phyloP scores from a whole-genome alignment of 1,140 invertebrate species.

The Trissolcus basalis region DNA sequence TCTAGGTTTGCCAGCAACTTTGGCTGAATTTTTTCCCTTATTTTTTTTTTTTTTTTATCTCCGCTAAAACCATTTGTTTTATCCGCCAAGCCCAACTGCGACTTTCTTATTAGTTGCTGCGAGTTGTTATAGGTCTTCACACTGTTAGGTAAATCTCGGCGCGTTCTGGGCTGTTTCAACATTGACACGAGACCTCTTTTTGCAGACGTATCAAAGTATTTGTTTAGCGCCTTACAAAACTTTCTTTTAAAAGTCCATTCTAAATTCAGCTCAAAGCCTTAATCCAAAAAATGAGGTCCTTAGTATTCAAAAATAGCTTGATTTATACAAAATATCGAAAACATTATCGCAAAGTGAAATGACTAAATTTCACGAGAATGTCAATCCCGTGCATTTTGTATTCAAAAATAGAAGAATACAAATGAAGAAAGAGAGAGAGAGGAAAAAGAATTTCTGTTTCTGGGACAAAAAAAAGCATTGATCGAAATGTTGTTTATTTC shows the following conservation, averaged over 20 bases:
- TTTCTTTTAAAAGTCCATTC: too few species aligned
- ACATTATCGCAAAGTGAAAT: background rate
- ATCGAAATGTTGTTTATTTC: constrained; percentile 49
- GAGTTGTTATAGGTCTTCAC: constrained; percentile 17
- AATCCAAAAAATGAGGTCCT: background rate
- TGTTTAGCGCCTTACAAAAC: too few species aligned
- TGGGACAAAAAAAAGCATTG: background rate
- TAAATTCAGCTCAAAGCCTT: background rate
- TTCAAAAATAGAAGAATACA: too few species aligned
- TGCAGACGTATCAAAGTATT: background rate
- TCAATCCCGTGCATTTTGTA: too few species aligned
- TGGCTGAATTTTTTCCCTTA: too few species aligned
- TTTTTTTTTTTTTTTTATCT: too few species aligned
- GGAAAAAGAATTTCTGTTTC: background rate
- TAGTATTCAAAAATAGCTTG: background rate
- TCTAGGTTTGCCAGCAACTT: too few species aligned
- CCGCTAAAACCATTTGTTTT: constrained; percentile 1
- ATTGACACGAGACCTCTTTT: constrained; percentile 12
- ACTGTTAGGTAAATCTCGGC: constrained; percentile 10
- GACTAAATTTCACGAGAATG: background rate
- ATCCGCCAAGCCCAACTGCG: background rate
- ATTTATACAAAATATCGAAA: background rate
- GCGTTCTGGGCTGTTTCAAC: constrained; percentile 17
- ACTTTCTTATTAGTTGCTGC: constrained; percentile 13
- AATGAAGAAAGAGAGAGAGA: too few species aligned